Evolutionary conservation across 2,888 invertebrate species (phyloP).

Genomic region (Drosophila multiciliata): DNA sequence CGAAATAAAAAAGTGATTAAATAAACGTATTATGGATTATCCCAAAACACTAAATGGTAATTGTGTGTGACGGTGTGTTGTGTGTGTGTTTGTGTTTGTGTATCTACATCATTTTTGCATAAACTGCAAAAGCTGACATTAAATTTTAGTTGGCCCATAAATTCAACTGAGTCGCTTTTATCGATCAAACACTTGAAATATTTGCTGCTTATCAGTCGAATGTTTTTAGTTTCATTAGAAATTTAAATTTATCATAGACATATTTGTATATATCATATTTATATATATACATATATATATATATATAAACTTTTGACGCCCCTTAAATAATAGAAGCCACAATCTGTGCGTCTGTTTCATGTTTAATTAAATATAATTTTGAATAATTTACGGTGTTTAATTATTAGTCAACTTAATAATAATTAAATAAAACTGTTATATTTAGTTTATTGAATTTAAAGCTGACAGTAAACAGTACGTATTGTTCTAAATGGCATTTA

Average conservation of each 20-base stretch:
- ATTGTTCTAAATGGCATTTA: too few relatives aligned
- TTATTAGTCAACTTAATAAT: background rate
- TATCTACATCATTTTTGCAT: constrained; percentile 19
- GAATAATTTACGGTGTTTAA: background rate
- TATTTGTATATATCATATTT: background rate
- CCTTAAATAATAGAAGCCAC: constrained; percentile 37
- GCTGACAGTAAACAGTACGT: too few relatives aligned
- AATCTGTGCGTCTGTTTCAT: constrained; percentile 11
- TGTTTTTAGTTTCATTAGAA: constrained; percentile 6
- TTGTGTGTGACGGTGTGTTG: constrained; percentile 1
- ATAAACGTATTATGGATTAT: constrained; percentile 75
- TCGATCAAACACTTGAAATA: constrained; percentile 74
- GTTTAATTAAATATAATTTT: constrained; percentile 1
- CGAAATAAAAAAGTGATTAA: background rate
- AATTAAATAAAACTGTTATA: too few relatives aligned
- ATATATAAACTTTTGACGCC: constrained; percentile 34
- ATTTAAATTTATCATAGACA: constrained; percentile 19
- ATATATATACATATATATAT: background rate
- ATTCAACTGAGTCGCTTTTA: constrained; percentile 44
- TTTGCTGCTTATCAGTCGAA: constrained; percentile 40
- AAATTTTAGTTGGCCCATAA: constrained; percentile 46
- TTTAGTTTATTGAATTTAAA: too few relatives aligned
- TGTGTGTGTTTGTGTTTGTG: background rate
- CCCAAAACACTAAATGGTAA: constrained; percentile 81
- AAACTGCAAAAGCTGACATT: constrained; percentile 51